Evolutionary conservation across 2,797 vertebrate species (phyloP), one percentile per base, ranked within the genome.

Genomic region (Chaetodon trifasciatus): DNA sequence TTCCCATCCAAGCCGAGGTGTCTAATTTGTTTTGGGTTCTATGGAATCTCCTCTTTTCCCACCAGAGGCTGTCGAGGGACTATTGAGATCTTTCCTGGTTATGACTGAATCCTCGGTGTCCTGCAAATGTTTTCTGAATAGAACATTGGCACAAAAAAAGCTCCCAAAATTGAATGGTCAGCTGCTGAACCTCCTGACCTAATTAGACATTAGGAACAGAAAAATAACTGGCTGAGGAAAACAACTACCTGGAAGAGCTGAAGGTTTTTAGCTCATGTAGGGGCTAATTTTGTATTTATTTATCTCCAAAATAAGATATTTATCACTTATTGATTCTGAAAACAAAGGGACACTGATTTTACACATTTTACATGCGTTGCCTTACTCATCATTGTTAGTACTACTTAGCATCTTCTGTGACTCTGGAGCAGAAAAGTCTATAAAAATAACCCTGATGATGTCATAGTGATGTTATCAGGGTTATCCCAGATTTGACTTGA

Each of bases 11-110:
- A 73, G 55, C 37, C 1, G 9, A 46, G 50, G 32, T 65, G 83
- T 80, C 50, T 74, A 71, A 86, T 81, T 88, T 70, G 74, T 74
- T 60, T 69, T 19, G 21, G 65, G 6, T 67, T 79, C 0, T 6
- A 62, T 65, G 64, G 53, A 75, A 72, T 74, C 39, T 70, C 44
- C 10, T 19, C 35, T 68, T 28, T 44, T 49, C 67, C 47, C 64
- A 56, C 8, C 0, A 46, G 50, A 71, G n/a, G 39, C 74, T 78
- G 35, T 72, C n/a, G 3, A 24, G 46, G 58, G 44, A 62, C 67
- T 52, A 16, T 42, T 15, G 16, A 19, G 13, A 40, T 70, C 46
- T 61, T 68, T 65, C 24, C 19, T 53, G 61, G 12, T 64, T 60
- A 44, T 56, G n/a, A 44, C 39, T 21, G 40, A 76, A 78, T 50